These are phyloP conservation scores for Dasypolia templi DNA, from an alignment of 2,888 invertebrate species.

Conservation along the genomic window DNA sequence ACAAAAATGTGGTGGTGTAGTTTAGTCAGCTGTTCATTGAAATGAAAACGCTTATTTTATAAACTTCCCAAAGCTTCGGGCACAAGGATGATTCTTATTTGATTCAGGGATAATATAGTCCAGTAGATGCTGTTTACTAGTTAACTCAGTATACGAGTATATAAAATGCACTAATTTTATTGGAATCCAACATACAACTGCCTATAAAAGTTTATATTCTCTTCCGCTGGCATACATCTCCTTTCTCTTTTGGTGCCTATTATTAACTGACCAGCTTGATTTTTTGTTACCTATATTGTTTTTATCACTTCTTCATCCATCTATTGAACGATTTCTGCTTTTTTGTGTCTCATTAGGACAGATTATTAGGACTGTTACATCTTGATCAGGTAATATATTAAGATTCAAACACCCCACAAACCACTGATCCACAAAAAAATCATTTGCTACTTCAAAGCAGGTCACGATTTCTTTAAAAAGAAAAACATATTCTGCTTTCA, in stretches of 20 bases:
- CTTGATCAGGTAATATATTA: not conserved
- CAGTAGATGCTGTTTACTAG: not conserved
- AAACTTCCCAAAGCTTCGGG: not conserved
- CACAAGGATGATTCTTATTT: not conserved
- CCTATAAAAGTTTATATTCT: not conserved
- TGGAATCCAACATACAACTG: not conserved
- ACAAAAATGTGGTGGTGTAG: no score
- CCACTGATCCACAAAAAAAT: no score
- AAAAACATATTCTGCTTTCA: not conserved
- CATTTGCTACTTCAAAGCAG: not conserved
- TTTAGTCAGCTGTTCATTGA: no score
- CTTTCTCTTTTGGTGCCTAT: not conserved
- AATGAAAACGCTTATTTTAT: not conserved
- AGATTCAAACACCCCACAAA: not conserved
- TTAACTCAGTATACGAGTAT: not conserved
- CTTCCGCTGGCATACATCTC: not conserved
- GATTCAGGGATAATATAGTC: not conserved
- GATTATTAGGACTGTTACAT: not conserved
- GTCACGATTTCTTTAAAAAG: not conserved
- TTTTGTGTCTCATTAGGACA: not conserved
- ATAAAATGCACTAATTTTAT: constrained; percentile 6
- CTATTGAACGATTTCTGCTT: not conserved
- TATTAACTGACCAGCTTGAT: not conserved
- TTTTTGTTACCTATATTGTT: not conserved
- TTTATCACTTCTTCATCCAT: no score